phyloP scores from a whole-genome alignment of 2,888 invertebrate species.

The Argyra leucocephala region DNA sequence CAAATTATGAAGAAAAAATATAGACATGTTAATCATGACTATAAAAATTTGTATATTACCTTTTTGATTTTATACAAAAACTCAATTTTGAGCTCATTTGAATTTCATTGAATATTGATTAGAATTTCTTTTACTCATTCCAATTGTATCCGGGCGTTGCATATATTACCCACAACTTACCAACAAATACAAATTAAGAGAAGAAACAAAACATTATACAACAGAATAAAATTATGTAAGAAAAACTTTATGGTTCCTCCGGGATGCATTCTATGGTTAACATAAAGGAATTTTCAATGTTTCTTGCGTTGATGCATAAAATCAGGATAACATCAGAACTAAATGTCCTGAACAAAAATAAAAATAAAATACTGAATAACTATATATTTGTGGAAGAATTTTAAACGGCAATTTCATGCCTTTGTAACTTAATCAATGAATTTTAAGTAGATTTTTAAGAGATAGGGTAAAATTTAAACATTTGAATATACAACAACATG shows the following conservation, averaged over 20 bases:
- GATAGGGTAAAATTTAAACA: too few relatives aligned
- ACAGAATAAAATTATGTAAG: constrained; percentile 1
- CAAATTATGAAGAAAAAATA: too few relatives aligned
- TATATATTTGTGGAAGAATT: not conserved
- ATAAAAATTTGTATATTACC: too few relatives aligned
- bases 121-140: not conserved
- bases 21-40: too few relatives aligned
- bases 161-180: not conserved
- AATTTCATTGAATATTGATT: constrained; percentile 2
- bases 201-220: not conserved
- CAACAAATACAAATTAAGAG: too few relatives aligned
- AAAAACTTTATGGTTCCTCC: constrained; percentile 1
- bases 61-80: not conserved
- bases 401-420: constrained; percentile 3
- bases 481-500: too few relatives aligned
- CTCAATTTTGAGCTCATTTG: not conserved
- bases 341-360: not conserved
- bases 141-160: not conserved
- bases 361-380: not conserved
- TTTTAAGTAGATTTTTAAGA: not conserved
- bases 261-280: constrained; percentile 6
- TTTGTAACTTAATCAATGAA: constrained; percentile 6
- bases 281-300: not conserved
- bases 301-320: not conserved
- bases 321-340: not conserved